These are phyloP conservation scores for Hesperophylax magnus DNA, from an alignment of 1,140 invertebrate genomes.

Conservation along the genomic window DNA sequence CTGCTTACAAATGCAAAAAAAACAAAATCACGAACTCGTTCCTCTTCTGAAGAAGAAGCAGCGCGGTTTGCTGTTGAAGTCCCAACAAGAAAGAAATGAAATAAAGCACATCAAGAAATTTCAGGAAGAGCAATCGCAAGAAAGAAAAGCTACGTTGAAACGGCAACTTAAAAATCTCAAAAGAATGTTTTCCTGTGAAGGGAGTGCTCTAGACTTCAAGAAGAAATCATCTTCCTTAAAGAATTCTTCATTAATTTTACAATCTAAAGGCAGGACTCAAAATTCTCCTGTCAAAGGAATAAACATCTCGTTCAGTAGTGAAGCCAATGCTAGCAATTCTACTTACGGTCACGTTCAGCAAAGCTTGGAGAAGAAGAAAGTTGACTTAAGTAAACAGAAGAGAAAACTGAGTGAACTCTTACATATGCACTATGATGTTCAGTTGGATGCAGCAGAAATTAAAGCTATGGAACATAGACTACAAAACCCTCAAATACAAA, in stretches of 20 bases:
- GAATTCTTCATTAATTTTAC: conserved; percentile 28
- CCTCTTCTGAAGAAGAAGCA: conserved; percentile 53
- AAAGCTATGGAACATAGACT: conserved; percentile 45
- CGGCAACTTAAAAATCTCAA: conserved; percentile 53
- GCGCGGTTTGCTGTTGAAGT: conserved; percentile 47
- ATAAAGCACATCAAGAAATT: conserved; percentile 54
- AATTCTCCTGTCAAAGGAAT: conserved; percentile 48
- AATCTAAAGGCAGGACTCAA: conserved; percentile 28
- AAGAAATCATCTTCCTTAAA: conserved; percentile 39
- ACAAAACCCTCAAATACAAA: not conserved
- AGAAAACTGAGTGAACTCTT: conserved; percentile 50
- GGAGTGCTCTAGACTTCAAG: conserved; percentile 13
- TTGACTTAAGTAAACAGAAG: conserved; percentile 37
- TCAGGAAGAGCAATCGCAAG: conserved; percentile 50
- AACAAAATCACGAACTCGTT: conserved; percentile 42
- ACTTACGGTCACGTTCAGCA: conserved; percentile 31
- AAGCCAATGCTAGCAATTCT: not conserved
- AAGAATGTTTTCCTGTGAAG: conserved; percentile 39
- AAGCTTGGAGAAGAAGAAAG: conserved; percentile 28
- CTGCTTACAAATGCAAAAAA: conserved; percentile 49
- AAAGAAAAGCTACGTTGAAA: conserved; percentile 42
- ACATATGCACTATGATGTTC: conserved; percentile 46
- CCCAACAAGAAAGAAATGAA: conserved; percentile 54
- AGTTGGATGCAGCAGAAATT: conserved; percentile 44
- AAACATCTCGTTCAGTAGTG: conserved; percentile 32